Evolutionary conservation across 2,113 vertebrate genomes (phyloP), one percentile per base, ranked within the genome.

Genomic region (Phylloscopus trochilus): DNA sequence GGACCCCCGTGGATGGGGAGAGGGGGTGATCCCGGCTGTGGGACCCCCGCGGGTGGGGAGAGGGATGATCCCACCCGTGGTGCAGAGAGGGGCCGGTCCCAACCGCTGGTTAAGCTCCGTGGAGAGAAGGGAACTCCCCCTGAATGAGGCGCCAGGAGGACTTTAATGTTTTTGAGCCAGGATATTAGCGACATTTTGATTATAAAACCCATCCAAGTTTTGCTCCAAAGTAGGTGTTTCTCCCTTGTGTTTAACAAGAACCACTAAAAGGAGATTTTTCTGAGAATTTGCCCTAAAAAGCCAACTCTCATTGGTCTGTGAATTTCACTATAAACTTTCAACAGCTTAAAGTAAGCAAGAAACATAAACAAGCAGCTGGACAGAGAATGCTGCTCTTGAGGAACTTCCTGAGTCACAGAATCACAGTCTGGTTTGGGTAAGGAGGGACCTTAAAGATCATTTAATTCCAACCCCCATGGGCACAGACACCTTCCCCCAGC

Each of bases 241-340:
- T 31, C 35, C 37, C 4, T 14, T 3, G 19, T 10, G 0, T 41
- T 63, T 63, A 15, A 33, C 3, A 24, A 43, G 12, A 67, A 31
- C 21, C 5, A 3, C 15, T 31, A 26, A 52, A 69, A 59, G 41
- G n/a, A 30, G 26, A 11, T 55, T 53, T 53, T 11, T 18, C 6
- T 4, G 39, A 69, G 41, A 22, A 13, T 23, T n/a, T 37, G 2
- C 15, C 23, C 39, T 14, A 1, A 7, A 55, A 58, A 62, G 8
- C 31, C 2, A 1, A 4, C 11, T 60, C 46, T 2, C 17, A 0
- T 4, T 1, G 16, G 15, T 10, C 44, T 8, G 9, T 14, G 56
- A 13, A 0, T 28, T 35, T 58, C 31, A 0, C 22, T 9, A 0
- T 7, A 11, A 78, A 84, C 44, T 81, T 81, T 20, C 28, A 12